A percentile compares a stretch with the other conserved stretches of the same genome.
phyloP scores from a whole-genome alignment of 2,113 vertebrate species.

The Oostethus manadensis region DNA sequence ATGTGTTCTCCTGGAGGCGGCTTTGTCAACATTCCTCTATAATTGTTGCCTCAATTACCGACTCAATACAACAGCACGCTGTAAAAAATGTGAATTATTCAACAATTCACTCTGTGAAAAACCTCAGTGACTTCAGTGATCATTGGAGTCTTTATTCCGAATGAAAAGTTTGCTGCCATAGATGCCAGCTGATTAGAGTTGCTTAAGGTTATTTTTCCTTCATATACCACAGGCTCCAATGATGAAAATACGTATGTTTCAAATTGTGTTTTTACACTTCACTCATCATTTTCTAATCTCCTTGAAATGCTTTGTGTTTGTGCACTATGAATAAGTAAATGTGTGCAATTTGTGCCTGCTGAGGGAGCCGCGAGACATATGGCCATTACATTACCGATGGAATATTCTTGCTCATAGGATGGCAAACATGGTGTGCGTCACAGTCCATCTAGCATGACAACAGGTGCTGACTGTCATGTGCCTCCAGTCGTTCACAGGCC shows the following conservation, averaged over 20 bases:
- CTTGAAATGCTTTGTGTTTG: background rate
- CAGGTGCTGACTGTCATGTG: conserved; percentile 2
- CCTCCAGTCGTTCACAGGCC: background rate
- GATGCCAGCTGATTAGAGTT: background rate
- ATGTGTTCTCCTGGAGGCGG: conserved; percentile 5
- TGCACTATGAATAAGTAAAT: conserved; percentile 7
- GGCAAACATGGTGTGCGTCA: background rate
- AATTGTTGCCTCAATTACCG: background rate
- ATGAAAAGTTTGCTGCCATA: conserved; percentile 1
- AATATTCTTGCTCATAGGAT: conserved; percentile 1
- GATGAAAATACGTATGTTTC: background rate
- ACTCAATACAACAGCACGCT: background rate
- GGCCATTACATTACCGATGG: background rate
- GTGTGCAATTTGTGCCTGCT: conserved; percentile 1
- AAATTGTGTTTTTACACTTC: background rate
- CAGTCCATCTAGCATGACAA: conserved; percentile 16
- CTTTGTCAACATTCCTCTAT: conserved; percentile 4
- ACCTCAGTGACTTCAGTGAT: background rate
- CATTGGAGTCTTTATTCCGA: background rate
- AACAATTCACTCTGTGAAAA: conserved; percentile 3
- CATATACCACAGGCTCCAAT: background rate
- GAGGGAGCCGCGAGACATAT: conserved; percentile 15
- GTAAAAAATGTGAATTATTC: conserved; percentile 16
- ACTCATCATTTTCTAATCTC: background rate
- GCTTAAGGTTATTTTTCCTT: background rate